Evolutionary conservation across 2,888 invertebrate species (phyloP), one percentile per base, ranked within the genome.

Genomic region (Scaptomyza tumidula): DNA sequence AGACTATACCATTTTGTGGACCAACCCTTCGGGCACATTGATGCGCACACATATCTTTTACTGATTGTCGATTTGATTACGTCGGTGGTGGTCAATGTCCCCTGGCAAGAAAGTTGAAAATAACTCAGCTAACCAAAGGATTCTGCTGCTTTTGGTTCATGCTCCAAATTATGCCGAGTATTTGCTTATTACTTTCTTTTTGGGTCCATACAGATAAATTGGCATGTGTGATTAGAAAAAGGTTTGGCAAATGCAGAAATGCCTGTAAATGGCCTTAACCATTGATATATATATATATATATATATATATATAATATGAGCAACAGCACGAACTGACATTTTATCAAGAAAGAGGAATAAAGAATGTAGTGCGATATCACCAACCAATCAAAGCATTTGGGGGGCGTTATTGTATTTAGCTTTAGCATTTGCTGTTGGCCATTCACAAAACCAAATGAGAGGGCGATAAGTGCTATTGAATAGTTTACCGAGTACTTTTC

Each of bases 41-140:
- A 75, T 69, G 67, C 64, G 76, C 84, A 84, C 74, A 84, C 71
- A 84, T 84, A 84, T 84, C 78, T 80, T 65, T 71, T 68, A 64
- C 70, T 81, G 83, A 86, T 84, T 84, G 87, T 61, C 83, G 83
- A 86, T 84, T 84, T 84, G 83, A 84, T 84, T 84, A 86, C 87
- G 82, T 84, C 83, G 79, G 83, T 84, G 78, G 77, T 78, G 81
- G 85, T 76, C 77, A 78, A 50, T 60, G 74, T 78, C 74, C 86
- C 76, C 65, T 76, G 86, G 81, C 84, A 55, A 65, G 55, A 50
- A 70, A 70, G 63, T 53, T 71, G 65, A 71, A 71, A 71, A 63
- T 65, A 52, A 60, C 52, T 66, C 56, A 45, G 37, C 31, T 37
- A 48, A 13, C 13, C 19, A 35, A 14, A 11, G 11, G 5, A 35